phyloP scores from a whole-genome alignment of 1,140 invertebrate genomes.

The Micrasema longulum region DNA sequence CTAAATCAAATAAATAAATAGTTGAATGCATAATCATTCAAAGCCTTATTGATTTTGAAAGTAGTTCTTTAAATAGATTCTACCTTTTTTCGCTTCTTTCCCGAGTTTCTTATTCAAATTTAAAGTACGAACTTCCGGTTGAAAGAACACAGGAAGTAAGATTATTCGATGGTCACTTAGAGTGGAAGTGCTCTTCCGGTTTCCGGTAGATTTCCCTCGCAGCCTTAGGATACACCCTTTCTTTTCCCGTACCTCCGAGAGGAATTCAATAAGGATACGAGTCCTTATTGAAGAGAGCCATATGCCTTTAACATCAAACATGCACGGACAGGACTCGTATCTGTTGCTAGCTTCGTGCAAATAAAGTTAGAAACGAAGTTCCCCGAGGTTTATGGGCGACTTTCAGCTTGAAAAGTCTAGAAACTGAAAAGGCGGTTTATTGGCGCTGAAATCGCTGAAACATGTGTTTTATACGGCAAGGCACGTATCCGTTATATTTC shows the following conservation, averaged over 20 bases:
- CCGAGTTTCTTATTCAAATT: too few species aligned
- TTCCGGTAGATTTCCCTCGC: slow-evolving; percentile 33
- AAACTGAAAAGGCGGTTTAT: background rate
- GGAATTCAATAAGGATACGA: slow-evolving; percentile 33
- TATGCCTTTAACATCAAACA: slow-evolving; percentile 8
- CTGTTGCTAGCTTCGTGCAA: slow-evolving; percentile 12
- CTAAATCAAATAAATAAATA: too few species aligned
- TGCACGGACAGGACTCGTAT: slow-evolving; percentile 1
- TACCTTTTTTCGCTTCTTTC: too few species aligned
- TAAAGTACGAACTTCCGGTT: background rate
- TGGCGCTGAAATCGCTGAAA: background rate
- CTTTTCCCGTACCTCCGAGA: slow-evolving; percentile 7
- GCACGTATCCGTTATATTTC: background rate
- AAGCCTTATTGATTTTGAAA: too few species aligned
- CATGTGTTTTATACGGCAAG: background rate
- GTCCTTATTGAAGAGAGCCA: slow-evolving; percentile 8
- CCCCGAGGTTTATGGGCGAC: slow-evolving; percentile 34
- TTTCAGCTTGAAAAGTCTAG: background rate
- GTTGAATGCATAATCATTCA: too few species aligned
- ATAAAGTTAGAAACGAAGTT: slow-evolving; percentile 30
- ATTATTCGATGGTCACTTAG: slow-evolving; percentile 33
- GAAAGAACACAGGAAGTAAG: slow-evolving; percentile 8
- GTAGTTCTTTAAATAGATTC: too few species aligned
- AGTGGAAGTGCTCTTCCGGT: slow-evolving; percentile 35
- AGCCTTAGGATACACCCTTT: slow-evolving; percentile 22